Evolutionary conservation across 2,888 invertebrate genomes (phyloP).

Genomic region (Molanna angustata): DNA sequence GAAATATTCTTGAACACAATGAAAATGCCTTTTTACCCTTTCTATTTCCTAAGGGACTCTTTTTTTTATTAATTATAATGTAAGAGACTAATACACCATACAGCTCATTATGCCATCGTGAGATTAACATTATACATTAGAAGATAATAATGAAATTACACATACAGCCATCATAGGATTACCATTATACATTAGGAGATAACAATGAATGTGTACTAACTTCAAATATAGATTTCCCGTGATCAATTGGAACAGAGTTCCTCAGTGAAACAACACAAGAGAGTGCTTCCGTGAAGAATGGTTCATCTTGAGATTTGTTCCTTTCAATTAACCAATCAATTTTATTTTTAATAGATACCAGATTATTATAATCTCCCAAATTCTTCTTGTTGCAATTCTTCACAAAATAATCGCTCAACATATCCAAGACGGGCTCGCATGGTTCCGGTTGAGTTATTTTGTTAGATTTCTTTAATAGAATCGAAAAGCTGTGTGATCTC

Average conservation of each 20-base stretch:
- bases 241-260: constrained; percentile 42
- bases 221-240: constrained; percentile 44
- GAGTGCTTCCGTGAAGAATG: constrained; percentile 35
- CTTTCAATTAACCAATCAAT: constrained; percentile 35
- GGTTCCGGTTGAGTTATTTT: constrained; percentile 38
- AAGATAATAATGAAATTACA: too few species aligned
- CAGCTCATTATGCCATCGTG: too few species aligned
- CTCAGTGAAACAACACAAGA: constrained; percentile 42
- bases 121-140: too few species aligned
- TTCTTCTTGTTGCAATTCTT: constrained; percentile 44
- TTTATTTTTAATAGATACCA: constrained; percentile 42
- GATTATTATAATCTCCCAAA: constrained; percentile 45
- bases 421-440: constrained; percentile 43
- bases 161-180: too few species aligned
- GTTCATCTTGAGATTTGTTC: constrained; percentile 14
- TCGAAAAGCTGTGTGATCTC: constrained; percentile 40
- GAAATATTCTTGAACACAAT: too few species aligned
- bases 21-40: too few species aligned
- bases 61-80: too few species aligned
- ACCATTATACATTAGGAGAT: too few species aligned
- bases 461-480: constrained; percentile 45
- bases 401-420: constrained; percentile 44
- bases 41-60: too few species aligned
- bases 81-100: too few species aligned
- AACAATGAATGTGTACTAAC: constrained; percentile 35